A percentile compares a stretch with the other conserved stretches of the same genome.
Conservation (phyloP, 2,113 vertebrate species). For the Gadus macrocephalus region DNA sequence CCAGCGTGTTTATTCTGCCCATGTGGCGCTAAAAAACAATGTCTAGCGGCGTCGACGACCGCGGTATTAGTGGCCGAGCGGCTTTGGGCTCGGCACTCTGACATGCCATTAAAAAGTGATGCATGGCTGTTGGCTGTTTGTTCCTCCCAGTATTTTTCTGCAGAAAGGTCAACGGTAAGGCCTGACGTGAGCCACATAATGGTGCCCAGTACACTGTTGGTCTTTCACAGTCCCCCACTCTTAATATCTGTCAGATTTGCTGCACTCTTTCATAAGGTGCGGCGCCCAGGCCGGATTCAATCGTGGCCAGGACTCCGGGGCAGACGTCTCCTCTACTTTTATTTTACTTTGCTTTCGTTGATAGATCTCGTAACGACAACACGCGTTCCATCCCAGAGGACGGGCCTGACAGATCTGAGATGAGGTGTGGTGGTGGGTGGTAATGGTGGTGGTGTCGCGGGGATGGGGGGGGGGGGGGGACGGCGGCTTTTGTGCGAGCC, state of each 20-base stretch:
- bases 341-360: neutral
- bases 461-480: neutral
- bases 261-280: slow-evolving; percentile 5
- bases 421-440: too few species aligned
- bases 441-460: too few species aligned
- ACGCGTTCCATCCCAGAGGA: neutral
- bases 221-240: slow-evolving; percentile 7
- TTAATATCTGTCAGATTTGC: slow-evolving; percentile 31
- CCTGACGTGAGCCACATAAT: slow-evolving; percentile 46
- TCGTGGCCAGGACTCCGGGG: too few species aligned
- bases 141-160: slow-evolving; percentile 43
- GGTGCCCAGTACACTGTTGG: slow-evolving; percentile 15
- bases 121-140: slow-evolving; percentile 53
- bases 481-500: neutral
- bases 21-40: slow-evolving; percentile 68
- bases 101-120: slow-evolving; percentile 70
- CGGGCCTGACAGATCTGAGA: neutral
- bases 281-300: neutral
- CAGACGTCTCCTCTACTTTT: neutral
- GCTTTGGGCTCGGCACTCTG: slow-evolving; percentile 24
- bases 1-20: slow-evolving; percentile 64
- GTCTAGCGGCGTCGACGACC: slow-evolving; percentile 32
- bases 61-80: slow-evolving; percentile 20
- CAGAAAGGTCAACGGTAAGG: slow-evolving; percentile 67
- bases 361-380: neutral